Conservation (phyloP, 2,113 vertebrate genomes). For the Ifrita kowaldi region DNA sequence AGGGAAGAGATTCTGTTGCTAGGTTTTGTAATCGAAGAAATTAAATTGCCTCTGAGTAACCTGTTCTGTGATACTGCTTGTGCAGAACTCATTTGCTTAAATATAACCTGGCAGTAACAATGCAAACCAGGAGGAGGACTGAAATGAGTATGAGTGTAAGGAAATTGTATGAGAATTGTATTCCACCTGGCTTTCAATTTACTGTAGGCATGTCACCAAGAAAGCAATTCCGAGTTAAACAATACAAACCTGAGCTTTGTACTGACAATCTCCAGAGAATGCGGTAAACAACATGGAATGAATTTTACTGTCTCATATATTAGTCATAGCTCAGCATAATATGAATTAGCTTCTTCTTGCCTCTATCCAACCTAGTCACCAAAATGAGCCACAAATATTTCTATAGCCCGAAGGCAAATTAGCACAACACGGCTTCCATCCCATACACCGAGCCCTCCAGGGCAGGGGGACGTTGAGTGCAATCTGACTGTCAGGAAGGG, state of each 20-base stretch:
- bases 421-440: background rate
- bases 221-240: background rate
- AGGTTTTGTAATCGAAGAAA: background rate
- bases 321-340: background rate
- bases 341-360: background rate
- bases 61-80: background rate
- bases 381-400: background rate
- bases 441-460: accelerated
- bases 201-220: background rate
- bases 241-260: background rate
- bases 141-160: background rate
- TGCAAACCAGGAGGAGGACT: background rate
- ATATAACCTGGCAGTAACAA: background rate
- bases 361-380: background rate
- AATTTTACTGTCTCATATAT: background rate
- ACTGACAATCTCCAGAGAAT: background rate
- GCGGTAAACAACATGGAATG: background rate
- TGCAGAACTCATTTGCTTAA: background rate
- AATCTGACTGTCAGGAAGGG: accelerated
- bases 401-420: background rate
- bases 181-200: conserved; percentile 1
- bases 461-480: background rate
- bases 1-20: background rate
- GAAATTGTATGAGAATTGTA: background rate
- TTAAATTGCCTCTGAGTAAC: background rate